Evolutionary conservation across 2,113 vertebrate species (phyloP), one percentile per base, ranked within the genome.

Genomic region (Puffinus mauretanicus): DNA sequence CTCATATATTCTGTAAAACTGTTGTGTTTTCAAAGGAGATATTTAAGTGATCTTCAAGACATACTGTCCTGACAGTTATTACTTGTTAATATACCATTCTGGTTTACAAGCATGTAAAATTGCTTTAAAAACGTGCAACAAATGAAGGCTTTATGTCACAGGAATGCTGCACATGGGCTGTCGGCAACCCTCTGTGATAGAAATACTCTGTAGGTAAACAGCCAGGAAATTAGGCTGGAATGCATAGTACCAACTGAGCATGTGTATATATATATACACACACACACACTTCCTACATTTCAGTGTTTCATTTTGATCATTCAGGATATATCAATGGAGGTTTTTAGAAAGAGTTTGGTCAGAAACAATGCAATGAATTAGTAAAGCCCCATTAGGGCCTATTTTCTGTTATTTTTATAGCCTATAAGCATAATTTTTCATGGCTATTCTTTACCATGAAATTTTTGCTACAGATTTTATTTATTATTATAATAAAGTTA

Each of bases 241-340:
- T 15, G 30, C 11, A 1, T 30, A 0, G 7, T 52, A 34, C 22
- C n/a, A 66, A 13, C 40, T 1, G 3, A 66, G 19, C 16, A 9
- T 30, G 6, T 30, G 15, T 26, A 10, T 6, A 42, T 5, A 57
- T 1, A 42, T 6, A 24, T 46, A 57, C 2, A 42, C 7, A 24
- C 0, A 2, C 5, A 36, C 24, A 58, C 5, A 17, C 51, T 16
- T 69, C 21, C 14, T 86, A 5, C 34, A 11, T 57, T 90, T 71
- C 51, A 55, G 13, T 29, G 34, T 67, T 94, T 85, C 32, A 24
- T 82, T 80, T 72, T 82, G 29, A 25, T 76, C 25, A 17, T 44
- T 73, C 42, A 46, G 20, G 27, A 36, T 72, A 11, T 64, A 24
- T 38, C 2, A 1, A 6, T 11, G 17, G 16, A 67, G 4, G 10